phyloP scores from a whole-genome alignment of 2,113 vertebrate species.

The Aplodontia rufa region DNA sequence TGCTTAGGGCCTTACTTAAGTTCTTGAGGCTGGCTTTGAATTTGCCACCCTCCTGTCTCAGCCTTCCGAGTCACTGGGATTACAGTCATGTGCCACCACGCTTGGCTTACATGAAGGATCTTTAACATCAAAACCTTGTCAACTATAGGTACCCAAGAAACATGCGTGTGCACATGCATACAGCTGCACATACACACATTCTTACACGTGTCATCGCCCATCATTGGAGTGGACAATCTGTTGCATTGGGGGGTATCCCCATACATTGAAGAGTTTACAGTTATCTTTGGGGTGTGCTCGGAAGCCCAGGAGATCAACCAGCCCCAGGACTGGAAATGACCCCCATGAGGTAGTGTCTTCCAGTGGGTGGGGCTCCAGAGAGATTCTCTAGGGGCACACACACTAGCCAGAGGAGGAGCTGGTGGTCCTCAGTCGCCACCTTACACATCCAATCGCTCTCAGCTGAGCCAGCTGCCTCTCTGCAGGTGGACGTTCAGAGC shows the following conservation, averaged over 20 bases:
- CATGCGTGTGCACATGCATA: background rate
- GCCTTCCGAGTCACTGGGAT: no score
- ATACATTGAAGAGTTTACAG: background rate
- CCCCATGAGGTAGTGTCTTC: background rate
- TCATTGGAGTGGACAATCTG: background rate
- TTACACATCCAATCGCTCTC: background rate
- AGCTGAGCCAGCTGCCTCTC: background rate
- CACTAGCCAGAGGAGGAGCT: background rate
- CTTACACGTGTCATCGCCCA: accelerated
- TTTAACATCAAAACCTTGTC: background rate
- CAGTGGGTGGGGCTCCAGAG: background rate
- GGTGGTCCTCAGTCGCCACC: background rate
- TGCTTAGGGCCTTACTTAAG: no score
- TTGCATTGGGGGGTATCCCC: background rate
- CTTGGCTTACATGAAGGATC: no score
- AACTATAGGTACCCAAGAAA: background rate
- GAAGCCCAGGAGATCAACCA: background rate
- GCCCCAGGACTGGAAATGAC: background rate
- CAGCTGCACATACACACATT: background rate
- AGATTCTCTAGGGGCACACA: no score
- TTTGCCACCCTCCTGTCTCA: no score
- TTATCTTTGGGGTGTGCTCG: background rate
- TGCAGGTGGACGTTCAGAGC: background rate
- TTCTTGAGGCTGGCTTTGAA: no score
- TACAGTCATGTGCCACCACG: no score